Evolutionary conservation across 2,113 vertebrate species (phyloP).

Genomic region (Oenanthe oenanthe): DNA sequence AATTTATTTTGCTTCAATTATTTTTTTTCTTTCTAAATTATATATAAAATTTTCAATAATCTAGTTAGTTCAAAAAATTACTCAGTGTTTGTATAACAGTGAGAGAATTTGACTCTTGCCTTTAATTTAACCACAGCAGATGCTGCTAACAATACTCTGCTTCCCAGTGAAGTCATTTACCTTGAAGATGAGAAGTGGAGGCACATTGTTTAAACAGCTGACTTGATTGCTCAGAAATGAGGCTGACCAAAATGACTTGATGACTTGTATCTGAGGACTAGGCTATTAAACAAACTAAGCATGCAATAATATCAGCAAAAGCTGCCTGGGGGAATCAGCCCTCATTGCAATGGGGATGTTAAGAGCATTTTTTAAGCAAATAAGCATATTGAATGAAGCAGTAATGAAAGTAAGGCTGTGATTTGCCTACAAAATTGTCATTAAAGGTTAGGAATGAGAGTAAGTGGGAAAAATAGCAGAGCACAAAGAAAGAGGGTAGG

Average conservation of each 20-base stretch:
- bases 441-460: background rate
- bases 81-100: background rate
- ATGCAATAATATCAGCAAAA: background rate
- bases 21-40: background rate
- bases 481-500: background rate
- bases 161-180: conserved; percentile 13
- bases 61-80: background rate
- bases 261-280: background rate
- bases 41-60: background rate
- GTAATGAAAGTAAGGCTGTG: background rate
- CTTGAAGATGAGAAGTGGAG: conserved; percentile 40
- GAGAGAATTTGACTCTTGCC: background rate
- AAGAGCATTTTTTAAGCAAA: background rate
- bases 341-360: background rate
- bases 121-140: conserved; percentile 4
- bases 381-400: background rate
- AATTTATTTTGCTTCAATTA: background rate
- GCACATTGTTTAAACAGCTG: conserved; percentile 7
- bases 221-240: conserved; percentile 19
- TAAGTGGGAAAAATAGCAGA: background rate
- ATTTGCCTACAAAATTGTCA: background rate
- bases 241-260: background rate
- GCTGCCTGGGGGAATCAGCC: background rate
- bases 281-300: background rate
- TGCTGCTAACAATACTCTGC: background rate